Base-by-base conservation (phyloP, 2,797 vertebrate genomes). In the Scleropages formosus region DNA sequence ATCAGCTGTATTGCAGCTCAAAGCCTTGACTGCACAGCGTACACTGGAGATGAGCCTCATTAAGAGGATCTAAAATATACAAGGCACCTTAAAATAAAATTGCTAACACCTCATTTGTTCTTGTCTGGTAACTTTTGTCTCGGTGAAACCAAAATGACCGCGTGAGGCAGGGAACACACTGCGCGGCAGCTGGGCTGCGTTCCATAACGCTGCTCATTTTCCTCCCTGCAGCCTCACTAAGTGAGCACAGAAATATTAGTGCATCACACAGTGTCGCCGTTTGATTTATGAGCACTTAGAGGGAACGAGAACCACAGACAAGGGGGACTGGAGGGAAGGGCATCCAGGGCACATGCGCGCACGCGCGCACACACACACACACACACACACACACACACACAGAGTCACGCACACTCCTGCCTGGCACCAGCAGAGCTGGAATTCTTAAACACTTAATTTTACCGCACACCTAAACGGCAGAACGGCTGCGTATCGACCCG, bases 381-480 rank as follows among this genome's bases (percentile, higher is more conserved):
- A 63, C 26, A 31, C 62, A 60, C 49, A 64, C 24, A 47, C 63
- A 69, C 53, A 58, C 58, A 26, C 63, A 73, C 44, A 59, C 60
- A 46, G 53, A 72, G 74, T 76, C 31, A 39, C 51, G 24, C 61
- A 22, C 76, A 66, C 79, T 80, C 15, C 67, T 16, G 76, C 80
- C 78, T 77, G 75, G 75, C 56, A 64, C 58, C 47, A 46, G 75
- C 10, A 68, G 74, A 27, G 53, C 76, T 20, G 22, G 22, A 75
- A 74, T 72, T 62, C 64, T 62, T 73, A 77, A 78, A 78, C 73
- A 8, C 3, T 72, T 76, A 39, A 79, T 86, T 82, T 83, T 74
- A 78, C 61, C 75, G 49, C 64, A 56, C 16, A n/a, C 65, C 53
- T 76, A 76, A 76, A 79, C 63, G 63, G 70, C 73, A 58, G 71